Conservation (phyloP, 2,888 invertebrate genomes). For the Prenolepis imparis region DNA sequence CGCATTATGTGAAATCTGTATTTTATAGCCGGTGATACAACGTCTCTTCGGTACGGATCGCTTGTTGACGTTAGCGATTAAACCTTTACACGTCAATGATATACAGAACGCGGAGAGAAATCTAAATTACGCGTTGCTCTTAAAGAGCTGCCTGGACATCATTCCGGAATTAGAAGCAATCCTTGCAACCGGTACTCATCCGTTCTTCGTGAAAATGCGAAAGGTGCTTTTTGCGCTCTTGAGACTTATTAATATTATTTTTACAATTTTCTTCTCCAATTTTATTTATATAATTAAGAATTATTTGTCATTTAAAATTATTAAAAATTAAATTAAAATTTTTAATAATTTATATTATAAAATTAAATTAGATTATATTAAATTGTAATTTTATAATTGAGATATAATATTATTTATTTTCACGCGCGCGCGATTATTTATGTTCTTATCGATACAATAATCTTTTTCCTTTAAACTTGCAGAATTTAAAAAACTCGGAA, state of each 20-base stretch:
- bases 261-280: background rate
- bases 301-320: background rate
- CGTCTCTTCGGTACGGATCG: conserved; percentile 93
- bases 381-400: too few relatives aligned
- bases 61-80: conserved; percentile 89
- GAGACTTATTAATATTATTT: background rate
- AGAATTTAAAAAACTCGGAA: conserved; percentile 83
- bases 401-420: background rate
- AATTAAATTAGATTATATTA: too few relatives aligned
- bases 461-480: background rate
- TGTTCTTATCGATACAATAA: background rate
- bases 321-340: background rate
- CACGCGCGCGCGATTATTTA: background rate
- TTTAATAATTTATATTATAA: too few relatives aligned
- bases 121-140: conserved; percentile 91
- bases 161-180: conserved; percentile 90
- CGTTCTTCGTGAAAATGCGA: conserved; percentile 88
- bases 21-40: conserved; percentile 87
- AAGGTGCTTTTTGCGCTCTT: conserved; percentile 87
- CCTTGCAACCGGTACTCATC: conserved; percentile 87
- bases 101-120: conserved; percentile 90
- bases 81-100: conserved; percentile 85
- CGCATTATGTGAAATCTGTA: background rate
- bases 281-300: background rate
- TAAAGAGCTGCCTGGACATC: conserved; percentile 92